phyloP scores from a whole-genome alignment of 2,113 vertebrate species.

The Hemiscyllium ocellatum region DNA sequence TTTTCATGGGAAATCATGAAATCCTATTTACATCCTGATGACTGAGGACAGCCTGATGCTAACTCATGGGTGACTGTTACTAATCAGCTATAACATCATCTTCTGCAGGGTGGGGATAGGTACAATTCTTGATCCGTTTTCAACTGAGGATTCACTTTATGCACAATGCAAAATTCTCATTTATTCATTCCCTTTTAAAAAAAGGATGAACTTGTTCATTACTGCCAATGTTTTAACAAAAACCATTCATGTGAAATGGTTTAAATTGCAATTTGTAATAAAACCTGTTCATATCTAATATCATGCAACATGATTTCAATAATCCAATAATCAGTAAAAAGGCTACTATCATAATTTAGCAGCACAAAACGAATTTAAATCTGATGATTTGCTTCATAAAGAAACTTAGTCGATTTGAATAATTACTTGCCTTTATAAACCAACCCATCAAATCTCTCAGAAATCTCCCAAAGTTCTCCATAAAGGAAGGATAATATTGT shows the following conservation, averaged over 20 bases:
- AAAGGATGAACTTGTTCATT: neutral
- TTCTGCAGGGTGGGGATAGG: neutral
- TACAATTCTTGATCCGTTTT: neutral
- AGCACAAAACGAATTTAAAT: neutral
- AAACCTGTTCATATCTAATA: neutral
- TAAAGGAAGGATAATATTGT: neutral
- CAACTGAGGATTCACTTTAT: neutral
- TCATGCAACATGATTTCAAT: neutral
- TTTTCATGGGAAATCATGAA: conserved; percentile 10
- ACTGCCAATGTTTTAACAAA: neutral
- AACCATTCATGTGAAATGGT: neutral
- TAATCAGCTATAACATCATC: neutral
- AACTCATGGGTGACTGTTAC: neutral
- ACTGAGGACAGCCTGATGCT: neutral
- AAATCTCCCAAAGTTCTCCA: neutral
- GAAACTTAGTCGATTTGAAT: neutral
- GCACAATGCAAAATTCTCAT: neutral
- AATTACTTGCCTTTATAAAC: neutral
- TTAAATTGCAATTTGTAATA: neutral
- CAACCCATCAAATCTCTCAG: neutral
- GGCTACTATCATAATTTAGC: neutral
- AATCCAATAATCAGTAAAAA: too few relatives aligned
- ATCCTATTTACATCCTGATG: conserved; percentile 18
- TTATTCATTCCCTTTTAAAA: neutral
- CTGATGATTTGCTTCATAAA: neutral